Evolutionary conservation across 2,113 vertebrate genomes (phyloP).

Genomic region (Gallinago media): DNA sequence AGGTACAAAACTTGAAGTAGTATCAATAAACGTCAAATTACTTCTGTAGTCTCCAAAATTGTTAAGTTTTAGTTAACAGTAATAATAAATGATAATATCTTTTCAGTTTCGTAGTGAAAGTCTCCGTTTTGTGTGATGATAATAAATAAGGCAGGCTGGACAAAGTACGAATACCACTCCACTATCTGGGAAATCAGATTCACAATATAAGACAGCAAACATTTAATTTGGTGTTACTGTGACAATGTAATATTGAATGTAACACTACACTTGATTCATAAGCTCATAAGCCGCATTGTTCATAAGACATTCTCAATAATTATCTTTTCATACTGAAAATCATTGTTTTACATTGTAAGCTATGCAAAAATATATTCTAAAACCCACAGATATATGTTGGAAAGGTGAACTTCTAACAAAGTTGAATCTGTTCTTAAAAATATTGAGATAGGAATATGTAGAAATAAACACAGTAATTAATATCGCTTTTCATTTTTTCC

Average conservation of each 20-base stretch:
- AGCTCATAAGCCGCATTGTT: neutral
- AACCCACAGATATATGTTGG: neutral
- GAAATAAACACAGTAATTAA: neutral
- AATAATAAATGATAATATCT: neutral
- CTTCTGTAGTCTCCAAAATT: too few species aligned
- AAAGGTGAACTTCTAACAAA: neutral
- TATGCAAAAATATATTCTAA: neutral
- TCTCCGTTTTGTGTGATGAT: neutral
- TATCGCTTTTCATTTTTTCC: neutral
- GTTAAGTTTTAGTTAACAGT: neutral
- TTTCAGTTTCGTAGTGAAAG: neutral
- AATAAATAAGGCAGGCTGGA: neutral
- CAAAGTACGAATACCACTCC: neutral
- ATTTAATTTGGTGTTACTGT: conserved; percentile 7
- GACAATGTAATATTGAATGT: neutral
- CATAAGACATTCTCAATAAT: neutral
- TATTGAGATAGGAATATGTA: neutral
- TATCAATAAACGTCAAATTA: neutral
- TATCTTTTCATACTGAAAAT: neutral
- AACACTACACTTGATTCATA: neutral
- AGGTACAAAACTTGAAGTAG: neutral
- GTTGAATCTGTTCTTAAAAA: neutral
- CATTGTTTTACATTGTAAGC: neutral
- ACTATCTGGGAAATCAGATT: neutral
- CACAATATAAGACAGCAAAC: neutral